Conservation (phyloP, 2,888 invertebrate genomes). For the Diarsia rubi region DNA sequence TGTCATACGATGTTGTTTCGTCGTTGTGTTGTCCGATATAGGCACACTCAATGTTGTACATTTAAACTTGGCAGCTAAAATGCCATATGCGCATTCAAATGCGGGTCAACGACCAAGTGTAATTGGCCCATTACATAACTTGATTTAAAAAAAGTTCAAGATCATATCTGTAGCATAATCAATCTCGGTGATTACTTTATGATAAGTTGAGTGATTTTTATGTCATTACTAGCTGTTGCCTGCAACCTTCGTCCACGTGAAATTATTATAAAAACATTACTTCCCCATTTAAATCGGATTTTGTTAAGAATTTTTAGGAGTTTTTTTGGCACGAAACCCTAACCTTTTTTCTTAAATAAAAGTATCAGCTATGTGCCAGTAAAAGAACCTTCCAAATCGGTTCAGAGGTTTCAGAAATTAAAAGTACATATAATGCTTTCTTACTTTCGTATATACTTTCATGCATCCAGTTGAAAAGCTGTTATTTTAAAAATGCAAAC, state of each 20-base stretch:
- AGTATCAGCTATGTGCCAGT: neutral
- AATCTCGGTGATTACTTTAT: neutral
- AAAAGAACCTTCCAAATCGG: no score
- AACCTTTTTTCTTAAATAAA: neutral
- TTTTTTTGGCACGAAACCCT: neutral
- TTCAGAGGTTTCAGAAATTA: no score
- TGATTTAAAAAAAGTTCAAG: constrained; percentile 24
- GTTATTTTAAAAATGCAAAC: no score
- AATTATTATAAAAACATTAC: neutral
- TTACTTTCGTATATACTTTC: no score
- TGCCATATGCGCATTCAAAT: constrained; percentile 1
- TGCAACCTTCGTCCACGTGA: neutral
- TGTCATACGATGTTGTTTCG: neutral
- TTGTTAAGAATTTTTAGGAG: no score
- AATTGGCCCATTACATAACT: constrained; percentile 14
- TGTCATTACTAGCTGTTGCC: neutral
- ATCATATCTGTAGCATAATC: constrained; percentile 22
- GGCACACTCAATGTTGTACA: neutral
- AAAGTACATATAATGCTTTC: no score
- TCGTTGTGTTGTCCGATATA: neutral
- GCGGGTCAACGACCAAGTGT: constrained; percentile 9
- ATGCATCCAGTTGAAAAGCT: no score
- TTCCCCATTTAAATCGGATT: neutral
- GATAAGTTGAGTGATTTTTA: neutral
- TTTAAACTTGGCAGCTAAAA: constrained; percentile 7